Evolutionary conservation across 2,797 vertebrate species (phyloP).

Genomic region (Synanceia verrucosa): DNA sequence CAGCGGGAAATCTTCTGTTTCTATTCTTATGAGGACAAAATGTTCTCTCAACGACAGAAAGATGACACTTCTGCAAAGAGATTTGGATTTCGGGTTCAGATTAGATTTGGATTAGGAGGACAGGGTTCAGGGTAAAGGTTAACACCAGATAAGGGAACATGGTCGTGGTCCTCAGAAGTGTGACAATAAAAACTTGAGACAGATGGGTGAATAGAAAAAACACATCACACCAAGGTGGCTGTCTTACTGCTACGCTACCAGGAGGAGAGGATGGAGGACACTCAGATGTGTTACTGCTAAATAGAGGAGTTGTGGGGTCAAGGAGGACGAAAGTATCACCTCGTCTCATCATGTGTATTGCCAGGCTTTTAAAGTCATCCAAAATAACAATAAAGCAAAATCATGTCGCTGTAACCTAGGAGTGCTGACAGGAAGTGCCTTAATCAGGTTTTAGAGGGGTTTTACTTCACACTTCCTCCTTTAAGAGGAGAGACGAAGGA

Average conservation of each 20-base stretch:
- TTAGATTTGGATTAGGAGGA: neutral
- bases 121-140: neutral
- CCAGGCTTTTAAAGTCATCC: slow-evolving; percentile 55
- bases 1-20: slow-evolving; percentile 22
- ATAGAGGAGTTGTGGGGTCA: neutral
- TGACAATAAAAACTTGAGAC: neutral
- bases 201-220: slow-evolving; percentile 25
- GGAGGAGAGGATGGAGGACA: slow-evolving; percentile 15
- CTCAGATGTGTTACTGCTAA: slow-evolving; percentile 14
- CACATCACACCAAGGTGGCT: slow-evolving; percentile 30
- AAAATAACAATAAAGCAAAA: slow-evolving; percentile 60
- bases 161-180: slow-evolving; percentile 1
- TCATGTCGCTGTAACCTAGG: slow-evolving; percentile 17
- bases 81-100: neutral
- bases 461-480: neutral
- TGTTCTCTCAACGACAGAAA: slow-evolving; percentile 8
- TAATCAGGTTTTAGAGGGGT: neutral
- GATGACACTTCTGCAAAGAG: neutral
- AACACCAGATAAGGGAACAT: neutral
- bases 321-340: slow-evolving; percentile 44
- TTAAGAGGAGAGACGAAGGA: neutral
- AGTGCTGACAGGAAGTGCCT: neutral
- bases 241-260: neutral
- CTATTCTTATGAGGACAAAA: slow-evolving; percentile 32
- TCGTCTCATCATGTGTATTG: slow-evolving; percentile 24